phyloP scores from a whole-genome alignment of 2,113 vertebrate species.

The Ameiurus melas region DNA sequence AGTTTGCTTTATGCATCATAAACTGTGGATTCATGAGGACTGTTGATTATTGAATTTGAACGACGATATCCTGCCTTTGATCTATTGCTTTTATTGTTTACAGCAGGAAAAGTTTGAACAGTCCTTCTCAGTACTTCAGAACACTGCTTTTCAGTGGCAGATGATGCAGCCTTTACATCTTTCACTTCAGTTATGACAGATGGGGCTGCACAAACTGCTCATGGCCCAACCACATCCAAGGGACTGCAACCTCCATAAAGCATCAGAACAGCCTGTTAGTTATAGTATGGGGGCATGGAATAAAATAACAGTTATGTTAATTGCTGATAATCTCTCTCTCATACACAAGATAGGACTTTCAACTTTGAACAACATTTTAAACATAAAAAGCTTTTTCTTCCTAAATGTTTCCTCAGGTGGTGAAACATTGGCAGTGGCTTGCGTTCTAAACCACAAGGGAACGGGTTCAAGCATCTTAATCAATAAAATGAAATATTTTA shows the following conservation, averaged over 20 bases:
- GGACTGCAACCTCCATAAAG: slow-evolving; percentile 60
- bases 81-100: not conserved
- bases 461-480: not conserved
- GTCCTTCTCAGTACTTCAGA: slow-evolving; percentile 31
- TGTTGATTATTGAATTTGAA: not conserved
- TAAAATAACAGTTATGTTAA: slow-evolving; percentile 55
- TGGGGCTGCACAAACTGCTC: slow-evolving; percentile 53
- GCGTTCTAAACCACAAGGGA: not conserved
- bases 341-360: slow-evolving; percentile 18
- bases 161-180: slow-evolving; percentile 46
- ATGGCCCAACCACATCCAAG: slow-evolving; percentile 57
- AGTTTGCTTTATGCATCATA: not conserved
- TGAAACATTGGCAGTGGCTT: not conserved
- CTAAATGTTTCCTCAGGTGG: not conserved
- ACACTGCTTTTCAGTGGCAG: slow-evolving; percentile 31
- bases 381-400: not conserved
- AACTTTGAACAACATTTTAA: not conserved
- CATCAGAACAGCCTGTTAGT: slow-evolving; percentile 54
- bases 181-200: slow-evolving; percentile 55
- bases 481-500: not conserved
- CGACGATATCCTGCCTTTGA: not conserved
- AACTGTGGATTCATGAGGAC: not conserved
- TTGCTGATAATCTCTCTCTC: slow-evolving; percentile 48
- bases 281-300: slow-evolving; percentile 47
- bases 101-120: slow-evolving; percentile 22